Evolutionary conservation across 2,113 vertebrate species (phyloP).

Genomic region (Bufo gargarizans): DNA sequence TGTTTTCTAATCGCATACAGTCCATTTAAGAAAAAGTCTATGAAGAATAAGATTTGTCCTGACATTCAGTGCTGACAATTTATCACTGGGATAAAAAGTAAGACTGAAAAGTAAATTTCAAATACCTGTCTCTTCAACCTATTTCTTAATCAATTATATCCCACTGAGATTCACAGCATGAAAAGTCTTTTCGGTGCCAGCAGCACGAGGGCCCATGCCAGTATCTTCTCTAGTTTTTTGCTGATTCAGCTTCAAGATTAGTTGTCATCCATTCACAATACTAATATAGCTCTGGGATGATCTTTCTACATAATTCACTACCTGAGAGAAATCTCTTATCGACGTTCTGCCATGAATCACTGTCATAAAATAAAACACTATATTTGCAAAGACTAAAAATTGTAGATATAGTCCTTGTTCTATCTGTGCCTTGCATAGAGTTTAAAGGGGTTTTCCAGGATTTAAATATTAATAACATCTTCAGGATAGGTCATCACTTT

Average conservation of each 20-base stretch:
- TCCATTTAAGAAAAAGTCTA: background rate
- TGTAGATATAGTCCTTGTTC: background rate
- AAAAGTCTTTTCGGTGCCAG: constrained; percentile 9
- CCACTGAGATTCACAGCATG: background rate
- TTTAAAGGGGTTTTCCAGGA: background rate
- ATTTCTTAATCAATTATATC: constrained; percentile 30
- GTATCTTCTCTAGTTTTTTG: background rate
- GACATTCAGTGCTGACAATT: background rate
- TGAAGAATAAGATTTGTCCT: background rate
- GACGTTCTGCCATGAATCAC: background rate
- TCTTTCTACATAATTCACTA: constrained; percentile 18
- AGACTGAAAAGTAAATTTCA: constrained; percentile 58
- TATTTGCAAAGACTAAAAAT: background rate
- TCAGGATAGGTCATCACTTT: no score
- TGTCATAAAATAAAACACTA: background rate
- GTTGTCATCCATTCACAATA: constrained; percentile 2
- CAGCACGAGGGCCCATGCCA: background rate
- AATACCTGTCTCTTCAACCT: background rate
- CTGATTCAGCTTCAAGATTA: constrained; percentile 12
- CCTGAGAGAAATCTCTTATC: background rate
- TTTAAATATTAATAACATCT: no score
- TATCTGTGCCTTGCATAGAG: background rate
- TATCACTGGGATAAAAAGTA: constrained; percentile 31
- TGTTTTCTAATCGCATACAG: background rate
- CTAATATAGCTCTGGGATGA: constrained; percentile 12